Evolutionary conservation across 1,140 invertebrate genomes (phyloP), one percentile per base, ranked within the genome.

Genomic region (Tetramorium parvispinum): DNA sequence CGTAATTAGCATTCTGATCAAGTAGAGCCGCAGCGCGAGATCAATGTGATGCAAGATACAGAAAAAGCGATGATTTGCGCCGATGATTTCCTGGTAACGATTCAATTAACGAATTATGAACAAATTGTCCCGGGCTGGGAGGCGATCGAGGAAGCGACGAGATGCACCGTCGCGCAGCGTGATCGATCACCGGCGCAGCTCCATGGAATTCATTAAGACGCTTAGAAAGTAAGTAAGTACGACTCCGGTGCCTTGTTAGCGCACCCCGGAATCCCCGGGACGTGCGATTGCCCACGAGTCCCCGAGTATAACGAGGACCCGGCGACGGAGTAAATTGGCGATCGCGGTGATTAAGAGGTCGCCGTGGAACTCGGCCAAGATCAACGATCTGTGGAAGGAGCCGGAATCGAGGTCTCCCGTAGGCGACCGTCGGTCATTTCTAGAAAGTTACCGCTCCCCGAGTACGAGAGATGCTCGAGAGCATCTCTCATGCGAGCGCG

Each of bases 291-390:
- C 24, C 3, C 21, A 49, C 32, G 32, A 70, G n/a, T 51, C 18
- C n/a, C 46, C 13, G 40, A 32, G 59, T 10, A 37, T 40, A 79
- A 79, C 63, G 61, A 82, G 65, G 24, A 71, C 16, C 11, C 16
- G 4, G 21, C n/a, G 37, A 27, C 18, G 11, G 78, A 73, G 32
- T 82, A 57, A 73, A 73, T 82, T 59, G 55, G 53, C 53, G 79
- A 73, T 73, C 40, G 40, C 66, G 16, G 3, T 82, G 79, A 82
- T 82, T 82, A 73, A 82, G 66, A 73, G 66, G 79, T 82, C 66
- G 66, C 40, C 68, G 63, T 37, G 86, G 63, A 89, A 86, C 89
- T 88, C 88, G 89, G 88, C 75, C 87, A 90, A 89, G 89, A 89
- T 83, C 89, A 89, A 89, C 86, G 89, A 87, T 90, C 85, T 27